Evolutionary conservation across 2,888 invertebrate species (phyloP).

Genomic region (Corbicula japonica): DNA sequence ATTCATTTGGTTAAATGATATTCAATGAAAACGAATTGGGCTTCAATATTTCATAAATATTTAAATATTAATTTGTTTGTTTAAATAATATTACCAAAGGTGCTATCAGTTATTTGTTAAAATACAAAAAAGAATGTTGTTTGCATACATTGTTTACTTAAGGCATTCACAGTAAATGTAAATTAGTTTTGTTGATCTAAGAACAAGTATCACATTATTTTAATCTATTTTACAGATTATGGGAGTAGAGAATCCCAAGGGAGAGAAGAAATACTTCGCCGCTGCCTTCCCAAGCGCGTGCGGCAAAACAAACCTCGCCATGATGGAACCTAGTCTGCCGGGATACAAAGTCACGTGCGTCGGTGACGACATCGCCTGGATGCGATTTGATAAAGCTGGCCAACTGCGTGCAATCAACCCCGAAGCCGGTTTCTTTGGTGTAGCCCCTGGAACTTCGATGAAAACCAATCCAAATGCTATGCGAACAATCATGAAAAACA

Average conservation of each 20-base stretch:
- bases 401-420: slow-evolving; percentile 98
- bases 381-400: slow-evolving; percentile 88
- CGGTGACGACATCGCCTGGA: slow-evolving; percentile 99
- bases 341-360: slow-evolving; percentile 90
- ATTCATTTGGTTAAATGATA: no score
- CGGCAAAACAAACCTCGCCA: slow-evolving; percentile 99
- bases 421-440: slow-evolving; percentile 99
- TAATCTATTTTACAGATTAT: slow-evolving; percentile 92
- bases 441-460: slow-evolving; percentile 96
- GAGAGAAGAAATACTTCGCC: slow-evolving; percentile 94
- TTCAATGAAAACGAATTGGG: no score
- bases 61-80: no score
- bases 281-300: slow-evolving; percentile 99
- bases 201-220: no score
- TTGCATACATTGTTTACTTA: no score
- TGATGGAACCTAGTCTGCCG: slow-evolving; percentile 97
- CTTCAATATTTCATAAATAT: no score
- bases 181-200: no score
- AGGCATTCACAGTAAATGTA: no score
- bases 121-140: no score
- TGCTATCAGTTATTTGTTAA: no score
- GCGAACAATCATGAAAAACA: slow-evolving; percentile 95
- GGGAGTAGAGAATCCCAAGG: slow-evolving; percentile 96
- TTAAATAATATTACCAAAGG: no score
- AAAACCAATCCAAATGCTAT: slow-evolving; percentile 99